Conservation (phyloP, 2,113 vertebrate species). For the Phalacrocorax aristotelis region DNA sequence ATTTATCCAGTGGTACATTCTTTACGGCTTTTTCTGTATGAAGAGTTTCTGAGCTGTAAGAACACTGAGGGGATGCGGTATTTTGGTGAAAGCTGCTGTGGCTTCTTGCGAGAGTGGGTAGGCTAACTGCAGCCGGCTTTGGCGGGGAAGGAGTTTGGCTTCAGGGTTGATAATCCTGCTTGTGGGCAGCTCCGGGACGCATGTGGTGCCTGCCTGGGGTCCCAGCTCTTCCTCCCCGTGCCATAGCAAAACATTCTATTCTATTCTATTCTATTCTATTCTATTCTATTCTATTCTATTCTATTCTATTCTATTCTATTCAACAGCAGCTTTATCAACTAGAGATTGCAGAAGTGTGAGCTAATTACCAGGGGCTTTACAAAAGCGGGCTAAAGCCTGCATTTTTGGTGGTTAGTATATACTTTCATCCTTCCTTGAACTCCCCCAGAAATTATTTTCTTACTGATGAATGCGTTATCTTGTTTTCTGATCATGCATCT, state of each 20-base stretch:
- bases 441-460: neutral
- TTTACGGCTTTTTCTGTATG: neutral
- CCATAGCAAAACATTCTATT: neutral
- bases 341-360: neutral
- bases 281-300: neutral
- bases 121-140: fast-evolving
- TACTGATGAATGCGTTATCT: neutral
- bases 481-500: slow-evolving; percentile 5
- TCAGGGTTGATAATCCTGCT: no score
- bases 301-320: no score
- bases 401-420: neutral
- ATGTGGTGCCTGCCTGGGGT: no score
- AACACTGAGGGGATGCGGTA: no score
- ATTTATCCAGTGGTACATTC: neutral
- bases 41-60: neutral
- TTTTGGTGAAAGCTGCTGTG: neutral
- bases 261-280: neutral
- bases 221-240: neutral
- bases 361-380: neutral
- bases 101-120: neutral
- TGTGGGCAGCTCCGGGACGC: fast-evolving
- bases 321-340: neutral
- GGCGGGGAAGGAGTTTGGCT: neutral
- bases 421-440: neutral
- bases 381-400: neutral